Evolutionary conservation across 2,888 invertebrate genomes (phyloP), one percentile per base, ranked within the genome.

Genomic region (Malacosoma neustria): DNA sequence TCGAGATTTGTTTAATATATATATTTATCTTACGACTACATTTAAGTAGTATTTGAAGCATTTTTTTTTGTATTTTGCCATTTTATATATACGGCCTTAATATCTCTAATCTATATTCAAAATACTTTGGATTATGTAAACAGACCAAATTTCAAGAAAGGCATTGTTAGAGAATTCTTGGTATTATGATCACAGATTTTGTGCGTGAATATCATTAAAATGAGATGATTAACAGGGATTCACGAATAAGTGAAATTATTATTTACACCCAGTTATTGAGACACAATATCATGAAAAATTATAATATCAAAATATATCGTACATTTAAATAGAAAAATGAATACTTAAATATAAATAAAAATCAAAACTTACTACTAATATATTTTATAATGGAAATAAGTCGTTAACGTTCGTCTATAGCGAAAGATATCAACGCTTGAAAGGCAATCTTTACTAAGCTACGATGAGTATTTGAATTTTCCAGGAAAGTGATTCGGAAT

Each of bases 11-110:
- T 55, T 50, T 48, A 48, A 54, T 51, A 46, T 54, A 53, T 37
- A 57, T 65, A 50, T 54, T 51, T 55, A 51, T 49, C 55, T 59
- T 61, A 62, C 55, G 53, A 22, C 55, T 49, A 57, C 51, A 50
- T 52, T 50, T 56, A 48, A 63, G 60, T 70, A 71, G 69, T 76
- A 79, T 58, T 66, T 65, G 68, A 76, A 80, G 81, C 77, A 70
- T 68, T 59, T 53, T 54, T 60, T 63, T 58, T 46, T 39, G n/a
- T 51, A 52, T 57, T n/a, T 49, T 54, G 57, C 51, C 50, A 51
- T 40, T 48, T 42, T 45, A 54, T 57, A 52, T 40, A 60, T 53
- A 61, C 22, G 57, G 62, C 66, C 71, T 63, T 41, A 49, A 38
- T 39, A 52, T 2, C 47, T 39, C 41, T 42, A 46, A 55, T 57